Base-by-base conservation (phyloP, 1,140 invertebrate genomes). In the Dendrolimus kikuchii region DNA sequence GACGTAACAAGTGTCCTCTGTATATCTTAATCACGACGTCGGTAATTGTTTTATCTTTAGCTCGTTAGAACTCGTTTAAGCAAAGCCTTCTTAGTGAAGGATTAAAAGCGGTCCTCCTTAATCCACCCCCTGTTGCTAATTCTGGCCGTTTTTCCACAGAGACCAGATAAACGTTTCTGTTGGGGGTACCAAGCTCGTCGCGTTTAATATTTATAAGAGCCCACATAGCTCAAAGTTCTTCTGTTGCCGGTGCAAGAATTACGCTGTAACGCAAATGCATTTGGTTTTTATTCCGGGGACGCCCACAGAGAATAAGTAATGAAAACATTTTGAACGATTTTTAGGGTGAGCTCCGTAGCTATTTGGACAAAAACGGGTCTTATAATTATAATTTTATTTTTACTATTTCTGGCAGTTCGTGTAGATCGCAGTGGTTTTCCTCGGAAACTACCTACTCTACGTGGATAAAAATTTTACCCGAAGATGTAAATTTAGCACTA, bases 1-100 rank as follows among this genome's bases (percentile, higher is more conserved):
- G 77, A 81, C 70, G 81, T 84, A 84, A 86, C 81, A 86, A 86
- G 83, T 84, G 81, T 84, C 79, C 72, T 72, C 75, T 60, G 74
- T 83, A 83, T 81, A 77, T 86, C 79, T 86, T 84, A 86, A 86
- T 86, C 80, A 84, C 77, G 76, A 72, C 70, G 57, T 66, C 70
- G 68, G 77, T 86, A 86, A 86, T 86, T 86, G 83, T 86, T 86
- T 86, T 86, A 86, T 86, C 83, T 83, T 77, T 75, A 83, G 83
- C 80, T 86, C 81, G 83, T 86, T 86, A 86, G 83, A 81, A 86
- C 80, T 86, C 83, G 81, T 84, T 86, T 86, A 84, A 86, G 83
- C 75, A 86, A 84, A 86, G 83, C 80, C 83, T 83, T 83, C 83
- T 86, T 86, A 86, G 78, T 76, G 81, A 81, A 82, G 81, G 83